Evolutionary conservation across 1,140 invertebrate species (phyloP).

Genomic region (Triops longicaudatus): DNA sequence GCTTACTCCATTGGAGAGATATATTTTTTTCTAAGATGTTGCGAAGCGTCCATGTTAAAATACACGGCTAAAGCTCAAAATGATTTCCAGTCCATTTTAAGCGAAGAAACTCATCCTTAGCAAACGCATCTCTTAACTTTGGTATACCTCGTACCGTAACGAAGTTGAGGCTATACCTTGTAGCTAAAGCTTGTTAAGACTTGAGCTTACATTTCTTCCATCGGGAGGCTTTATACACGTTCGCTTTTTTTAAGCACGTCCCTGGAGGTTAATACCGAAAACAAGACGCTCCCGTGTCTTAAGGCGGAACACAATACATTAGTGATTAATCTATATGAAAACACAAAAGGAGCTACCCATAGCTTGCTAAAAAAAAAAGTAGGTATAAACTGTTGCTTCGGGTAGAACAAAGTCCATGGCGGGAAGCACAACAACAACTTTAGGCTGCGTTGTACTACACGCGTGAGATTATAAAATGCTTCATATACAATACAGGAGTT

Average conservation of each 20-base stretch:
- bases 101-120: background rate
- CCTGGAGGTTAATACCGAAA: background rate
- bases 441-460: background rate
- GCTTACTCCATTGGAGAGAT: background rate
- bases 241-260: background rate
- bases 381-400: background rate
- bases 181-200: constrained; percentile 3
- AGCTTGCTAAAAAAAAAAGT: too few species aligned
- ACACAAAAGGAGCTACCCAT: background rate
- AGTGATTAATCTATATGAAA: background rate
- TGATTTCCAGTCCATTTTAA: too few species aligned
- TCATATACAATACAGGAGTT: background rate
- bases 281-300: background rate
- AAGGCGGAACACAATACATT: background rate
- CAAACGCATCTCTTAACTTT: background rate
- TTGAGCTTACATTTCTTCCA: background rate
- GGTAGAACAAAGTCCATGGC: background rate
- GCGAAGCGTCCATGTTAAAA: too few species aligned
- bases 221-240: background rate
- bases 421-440: background rate
- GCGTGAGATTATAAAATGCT: background rate
- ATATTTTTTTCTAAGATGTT: too few species aligned
- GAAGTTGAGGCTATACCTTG: background rate
- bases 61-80: too few species aligned
- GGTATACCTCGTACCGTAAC: background rate